Evolutionary conservation across 2,888 invertebrate genomes (phyloP), one percentile per base, ranked within the genome.

Genomic region (Ormyrus nitidulus): DNA sequence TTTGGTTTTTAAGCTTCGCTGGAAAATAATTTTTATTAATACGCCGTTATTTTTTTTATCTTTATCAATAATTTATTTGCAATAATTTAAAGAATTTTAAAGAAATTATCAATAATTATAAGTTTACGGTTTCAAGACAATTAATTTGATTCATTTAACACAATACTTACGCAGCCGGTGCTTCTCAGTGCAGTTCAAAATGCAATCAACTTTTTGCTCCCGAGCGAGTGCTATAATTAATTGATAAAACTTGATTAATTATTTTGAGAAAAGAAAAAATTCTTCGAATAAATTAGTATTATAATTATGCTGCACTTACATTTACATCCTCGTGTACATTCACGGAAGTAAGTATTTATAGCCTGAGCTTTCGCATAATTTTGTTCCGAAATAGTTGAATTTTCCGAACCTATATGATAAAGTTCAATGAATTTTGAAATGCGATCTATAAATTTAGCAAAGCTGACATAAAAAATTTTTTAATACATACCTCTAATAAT

Each of bases 81-180:
- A 13, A 13, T 13, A 13, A 13, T 13, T 13, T 13, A 13, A 13
- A 13, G 13, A 13, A 13, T 13, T 13, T 13, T 13, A 13, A 13
- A 13, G 13, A 13, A 13, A 13, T 13, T 13, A 13, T 13, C 13
- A 13, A 13, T 13, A 13, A 13, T 13, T 0, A 13, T 2, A 19
- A 19, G 19, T 19, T 19, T 19, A 19, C 19, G 19, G 19, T 19
- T 19, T 19, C 19, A 19, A 19, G 19, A 19, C 19, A 19, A 19
- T 19, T 19, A 19, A 19, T 19, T 19, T 19, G 19, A 19, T 19
- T 2, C 19, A 2, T 19, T 19, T 19, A 19, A 19, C 2, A 10
- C 4, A 68, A 54, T 1, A 61, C 68, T 76, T 53, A 76, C 75
- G 51, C 5, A 76, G 54, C 5, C 53, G 44, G 51, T 76, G 53